Evolutionary conservation across 1,140 invertebrate species (phyloP).

Genomic region (Belonocnema kinseyi): DNA sequence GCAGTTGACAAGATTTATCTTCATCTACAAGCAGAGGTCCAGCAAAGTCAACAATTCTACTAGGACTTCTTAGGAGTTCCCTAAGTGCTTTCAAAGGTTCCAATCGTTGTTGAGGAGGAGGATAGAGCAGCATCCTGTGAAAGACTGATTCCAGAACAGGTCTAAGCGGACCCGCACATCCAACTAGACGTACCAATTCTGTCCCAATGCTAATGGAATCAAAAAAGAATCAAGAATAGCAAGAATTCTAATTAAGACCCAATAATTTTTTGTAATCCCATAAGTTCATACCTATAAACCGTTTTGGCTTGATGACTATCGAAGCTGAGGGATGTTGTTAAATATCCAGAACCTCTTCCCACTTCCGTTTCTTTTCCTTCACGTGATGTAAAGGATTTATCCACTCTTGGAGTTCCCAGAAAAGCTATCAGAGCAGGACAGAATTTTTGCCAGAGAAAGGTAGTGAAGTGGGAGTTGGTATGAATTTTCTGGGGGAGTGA

Average conservation of each 20-base stretch:
- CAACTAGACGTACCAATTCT: conserved; percentile 90
- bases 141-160: conserved; percentile 94
- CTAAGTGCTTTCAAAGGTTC: conserved; percentile 89
- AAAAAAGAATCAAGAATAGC: conserved; percentile 2
- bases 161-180: conserved; percentile 87
- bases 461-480: conserved; percentile 88
- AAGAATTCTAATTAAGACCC: not conserved
- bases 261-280: not conserved
- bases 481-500: conserved; percentile 88
- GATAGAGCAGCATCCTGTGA: conserved; percentile 92
- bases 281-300: conserved; percentile 83
- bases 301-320: conserved; percentile 88
- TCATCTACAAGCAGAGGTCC: conserved; percentile 84
- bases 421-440: conserved; percentile 92
- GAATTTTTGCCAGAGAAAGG: conserved; percentile 93
- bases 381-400: conserved; percentile 83
- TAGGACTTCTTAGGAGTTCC: conserved; percentile 84
- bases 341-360: conserved; percentile 83
- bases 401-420: conserved; percentile 86
- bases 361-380: conserved; percentile 79
- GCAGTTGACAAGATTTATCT: conserved; percentile 83
- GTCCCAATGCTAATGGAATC: conserved; percentile 84
- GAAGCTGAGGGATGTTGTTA: conserved; percentile 84
- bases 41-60: conserved; percentile 83
- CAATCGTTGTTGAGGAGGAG: conserved; percentile 87